A percentile compares a stretch with the other conserved stretches of the same genome.
Conservation (phyloP, 1,140 invertebrate species). For the Drosophila pectinifera region DNA sequence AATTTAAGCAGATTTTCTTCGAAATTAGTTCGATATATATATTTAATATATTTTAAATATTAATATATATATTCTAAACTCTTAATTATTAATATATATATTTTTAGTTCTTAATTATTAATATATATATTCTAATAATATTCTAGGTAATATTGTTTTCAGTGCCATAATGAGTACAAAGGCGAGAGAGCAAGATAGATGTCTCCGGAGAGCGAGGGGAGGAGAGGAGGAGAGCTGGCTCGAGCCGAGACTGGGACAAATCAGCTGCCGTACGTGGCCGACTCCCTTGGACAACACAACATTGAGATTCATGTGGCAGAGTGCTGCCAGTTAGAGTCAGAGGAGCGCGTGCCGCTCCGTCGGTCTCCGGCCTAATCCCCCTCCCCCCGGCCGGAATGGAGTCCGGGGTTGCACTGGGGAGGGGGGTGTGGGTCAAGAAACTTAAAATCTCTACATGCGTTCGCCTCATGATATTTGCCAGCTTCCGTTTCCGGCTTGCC, state of each 20-base stretch:
- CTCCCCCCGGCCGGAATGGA: constrained; percentile 31
- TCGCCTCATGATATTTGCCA: constrained; percentile 65
- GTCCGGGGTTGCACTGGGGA: not conserved
- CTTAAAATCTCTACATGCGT: constrained; percentile 75
- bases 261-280: constrained; percentile 68
- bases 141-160: not conserved
- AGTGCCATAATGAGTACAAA: constrained; percentile 22
- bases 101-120: not conserved
- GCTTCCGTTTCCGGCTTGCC: constrained; percentile 52
- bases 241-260: constrained; percentile 48
- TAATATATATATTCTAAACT: not conserved
- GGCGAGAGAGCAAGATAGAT: constrained; percentile 2
- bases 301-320: constrained; percentile 77
- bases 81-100: not conserved
- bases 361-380: constrained; percentile 46
- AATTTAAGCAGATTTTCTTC: no score
- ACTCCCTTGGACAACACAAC: constrained; percentile 46
- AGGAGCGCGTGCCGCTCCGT: constrained; percentile 52
- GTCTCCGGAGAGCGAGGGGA: not conserved
- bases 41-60: not conserved
- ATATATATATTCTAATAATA: no score
- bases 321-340: constrained; percentile 32
- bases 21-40: no score
- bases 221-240: constrained; percentile 7
- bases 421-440: constrained; percentile 47